These are phyloP conservation scores for Brachypteracias leptosomus DNA, from an alignment of 2,113 vertebrate genomes.

Conservation along the genomic window DNA sequence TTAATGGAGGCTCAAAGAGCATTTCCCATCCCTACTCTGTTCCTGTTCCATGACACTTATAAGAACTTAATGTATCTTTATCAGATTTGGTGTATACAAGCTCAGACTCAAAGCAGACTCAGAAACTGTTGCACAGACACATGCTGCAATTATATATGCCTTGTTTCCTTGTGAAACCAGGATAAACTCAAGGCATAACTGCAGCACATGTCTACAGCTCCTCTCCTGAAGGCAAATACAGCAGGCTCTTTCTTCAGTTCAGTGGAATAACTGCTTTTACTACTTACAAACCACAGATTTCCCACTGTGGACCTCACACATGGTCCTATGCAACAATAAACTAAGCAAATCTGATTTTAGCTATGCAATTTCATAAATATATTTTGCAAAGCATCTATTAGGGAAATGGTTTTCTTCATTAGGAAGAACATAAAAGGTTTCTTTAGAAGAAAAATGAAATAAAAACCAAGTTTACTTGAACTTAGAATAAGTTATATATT, in stretches of 20 bases:
- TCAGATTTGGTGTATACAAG: background rate
- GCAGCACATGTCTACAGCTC: background rate
- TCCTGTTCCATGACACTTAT: background rate
- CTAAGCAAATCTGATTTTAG: background rate
- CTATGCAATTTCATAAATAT: background rate
- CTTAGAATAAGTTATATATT: background rate
- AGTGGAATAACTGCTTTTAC: background rate
- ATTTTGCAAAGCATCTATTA: background rate
- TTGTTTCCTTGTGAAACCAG: background rate
- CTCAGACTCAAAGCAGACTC: background rate
- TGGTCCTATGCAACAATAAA: background rate
- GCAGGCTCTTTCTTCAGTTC: background rate
- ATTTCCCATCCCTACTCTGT: background rate
- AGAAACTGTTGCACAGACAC: background rate
- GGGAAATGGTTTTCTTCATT: background rate
- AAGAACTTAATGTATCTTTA: background rate
- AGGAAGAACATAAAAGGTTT: background rate
- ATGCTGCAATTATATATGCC: background rate
- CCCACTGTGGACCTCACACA: background rate
- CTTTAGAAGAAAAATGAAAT: background rate
- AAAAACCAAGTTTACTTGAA: background rate
- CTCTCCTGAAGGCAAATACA: background rate
- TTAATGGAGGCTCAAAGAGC: background rate
- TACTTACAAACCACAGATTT: background rate
- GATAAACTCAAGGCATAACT: background rate